These are phyloP conservation scores for Chrysoperla carnea DNA, from an alignment of 1,140 invertebrate species.

Conservation along the genomic window DNA sequence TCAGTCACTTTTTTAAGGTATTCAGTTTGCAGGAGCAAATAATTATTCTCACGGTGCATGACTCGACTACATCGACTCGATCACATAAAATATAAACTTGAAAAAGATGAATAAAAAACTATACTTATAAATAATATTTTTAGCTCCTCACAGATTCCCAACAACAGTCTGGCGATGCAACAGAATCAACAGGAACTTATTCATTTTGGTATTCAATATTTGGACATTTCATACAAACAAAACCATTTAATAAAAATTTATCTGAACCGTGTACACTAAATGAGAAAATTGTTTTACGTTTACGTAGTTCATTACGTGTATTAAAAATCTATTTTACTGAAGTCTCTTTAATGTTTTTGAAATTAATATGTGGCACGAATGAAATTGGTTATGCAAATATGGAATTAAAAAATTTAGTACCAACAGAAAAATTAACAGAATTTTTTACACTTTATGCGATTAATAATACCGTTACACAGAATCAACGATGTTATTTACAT, in stretches of 20 bases:
- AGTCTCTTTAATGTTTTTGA: not conserved
- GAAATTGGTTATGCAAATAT: slow-evolving; percentile 3
- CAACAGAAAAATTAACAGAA: slow-evolving; percentile 3
- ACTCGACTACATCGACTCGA: too few species aligned
- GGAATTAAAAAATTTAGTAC: slow-evolving; percentile 5
- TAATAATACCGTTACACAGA: slow-evolving; percentile 1
- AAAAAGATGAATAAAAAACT: too few species aligned
- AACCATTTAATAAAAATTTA: not conserved
- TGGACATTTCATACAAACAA: slow-evolving; percentile 1
- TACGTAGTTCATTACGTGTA: slow-evolving; percentile 1
- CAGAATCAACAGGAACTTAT: not conserved
- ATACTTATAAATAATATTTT: too few species aligned
- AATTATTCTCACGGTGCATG: too few species aligned
- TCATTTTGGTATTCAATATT: slow-evolving; percentile 2
- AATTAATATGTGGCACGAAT: not conserved
- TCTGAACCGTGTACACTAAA: not conserved
- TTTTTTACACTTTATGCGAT: slow-evolving; percentile 6
- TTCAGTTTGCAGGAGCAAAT: too few species aligned
- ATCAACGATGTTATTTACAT: slow-evolving; percentile 4
- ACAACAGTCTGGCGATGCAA: not conserved
- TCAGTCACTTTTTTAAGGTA: too few species aligned
- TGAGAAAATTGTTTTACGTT: slow-evolving; percentile 2
- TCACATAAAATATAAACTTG: too few species aligned
- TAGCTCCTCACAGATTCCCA: not conserved
- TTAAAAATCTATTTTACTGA: slow-evolving; percentile 3